Percentiles rank a stretch among this genome's conserved stretches.
Evolutionary conservation across 2,797 vertebrate species (phyloP).

Genomic region (Anguilla megastoma): DNA sequence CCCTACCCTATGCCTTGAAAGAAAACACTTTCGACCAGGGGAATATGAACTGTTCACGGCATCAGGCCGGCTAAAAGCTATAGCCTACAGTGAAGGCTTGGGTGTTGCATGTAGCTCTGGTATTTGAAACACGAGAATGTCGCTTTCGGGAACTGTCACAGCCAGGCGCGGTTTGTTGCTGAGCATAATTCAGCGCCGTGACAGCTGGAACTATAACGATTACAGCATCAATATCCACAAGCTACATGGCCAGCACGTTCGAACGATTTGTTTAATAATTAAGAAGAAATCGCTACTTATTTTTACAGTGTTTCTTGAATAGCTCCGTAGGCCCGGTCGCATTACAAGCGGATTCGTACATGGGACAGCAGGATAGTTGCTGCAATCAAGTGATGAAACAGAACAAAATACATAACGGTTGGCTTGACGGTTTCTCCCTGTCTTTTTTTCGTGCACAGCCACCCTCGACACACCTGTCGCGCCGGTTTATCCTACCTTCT

Average conservation of each 20-base stretch:
- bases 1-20: neutral
- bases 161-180: constrained; percentile 26
- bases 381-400: constrained; percentile 31
- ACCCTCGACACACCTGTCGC: constrained; percentile 60
- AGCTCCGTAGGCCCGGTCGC: neutral
- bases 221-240: constrained; percentile 9
- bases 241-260: neutral
- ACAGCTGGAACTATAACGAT: constrained; percentile 11
- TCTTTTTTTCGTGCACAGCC: neutral
- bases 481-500: constrained; percentile 69
- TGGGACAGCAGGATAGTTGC: constrained; percentile 1
- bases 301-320: neutral
- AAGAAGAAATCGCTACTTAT: neutral
- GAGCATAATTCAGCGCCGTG: neutral
- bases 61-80: neutral
- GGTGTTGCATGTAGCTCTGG: neutral
- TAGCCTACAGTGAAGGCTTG: neutral
- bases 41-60: neutral
- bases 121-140: constrained; percentile 24
- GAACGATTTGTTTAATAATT: neutral
- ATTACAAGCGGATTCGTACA: neutral
- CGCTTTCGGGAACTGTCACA: constrained; percentile 31
- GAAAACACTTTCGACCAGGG: neutral
- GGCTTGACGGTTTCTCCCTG: constrained; percentile 26
- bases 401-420: constrained; percentile 44